Conservation (phyloP, 2,888 invertebrate genomes). For the Anarsia innoxiella region DNA sequence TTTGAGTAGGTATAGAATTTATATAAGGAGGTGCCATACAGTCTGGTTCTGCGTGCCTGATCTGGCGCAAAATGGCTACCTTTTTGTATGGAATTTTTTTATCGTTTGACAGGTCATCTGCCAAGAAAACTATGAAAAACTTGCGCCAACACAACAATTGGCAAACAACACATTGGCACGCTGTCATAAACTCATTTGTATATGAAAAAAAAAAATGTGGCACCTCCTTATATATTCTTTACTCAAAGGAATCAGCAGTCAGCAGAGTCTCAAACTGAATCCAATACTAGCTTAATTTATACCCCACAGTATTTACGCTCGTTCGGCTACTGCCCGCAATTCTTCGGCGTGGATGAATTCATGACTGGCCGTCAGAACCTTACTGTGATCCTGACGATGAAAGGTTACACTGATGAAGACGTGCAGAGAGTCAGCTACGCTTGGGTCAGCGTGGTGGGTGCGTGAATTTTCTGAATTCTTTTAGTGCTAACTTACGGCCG, state of each 20-base stretch:
- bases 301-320: conserved; percentile 77
- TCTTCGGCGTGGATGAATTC: conserved; percentile 85
- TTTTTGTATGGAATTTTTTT: no score
- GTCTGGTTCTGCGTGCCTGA: no score
- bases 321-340: conserved; percentile 95
- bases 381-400: conserved; percentile 80
- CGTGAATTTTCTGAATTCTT: conserved; percentile 18
- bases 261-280: no score
- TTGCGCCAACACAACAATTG: no score
- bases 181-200: no score
- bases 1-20: no score
- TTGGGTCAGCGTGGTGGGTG: conserved; percentile 76
- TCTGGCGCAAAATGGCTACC: no score
- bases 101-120: no score
- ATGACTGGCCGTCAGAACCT: conserved; percentile 86
- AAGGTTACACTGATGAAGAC: conserved; percentile 74
- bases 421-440: conserved; percentile 61
- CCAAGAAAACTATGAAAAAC: no score
- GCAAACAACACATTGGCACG: background rate
- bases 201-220: no score
- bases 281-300: background rate
- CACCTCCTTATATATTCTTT: no score
- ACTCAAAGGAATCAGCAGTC: background rate
- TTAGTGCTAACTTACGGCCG: background rate
- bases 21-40: no score